phyloP scores from a whole-genome alignment of 1,140 invertebrate genomes.

The Nasonia giraulti region DNA sequence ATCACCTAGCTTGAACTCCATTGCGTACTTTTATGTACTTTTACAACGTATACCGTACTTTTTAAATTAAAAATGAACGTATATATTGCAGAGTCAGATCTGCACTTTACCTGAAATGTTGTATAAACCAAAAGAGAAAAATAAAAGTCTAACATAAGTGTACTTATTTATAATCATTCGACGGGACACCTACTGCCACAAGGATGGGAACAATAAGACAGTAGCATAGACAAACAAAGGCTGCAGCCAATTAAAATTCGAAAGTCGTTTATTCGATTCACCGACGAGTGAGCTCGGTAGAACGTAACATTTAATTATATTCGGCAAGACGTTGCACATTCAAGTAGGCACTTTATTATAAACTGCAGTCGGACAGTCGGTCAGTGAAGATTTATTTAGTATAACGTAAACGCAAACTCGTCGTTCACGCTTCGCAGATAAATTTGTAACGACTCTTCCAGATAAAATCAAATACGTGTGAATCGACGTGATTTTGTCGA shows the following conservation, averaged over 20 bases:
- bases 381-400: background rate
- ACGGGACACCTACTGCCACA: background rate
- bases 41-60: constrained; percentile 34
- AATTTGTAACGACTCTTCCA: background rate
- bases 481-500: background rate
- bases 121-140: constrained; percentile 16
- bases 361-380: background rate
- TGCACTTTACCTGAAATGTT: constrained; percentile 6
- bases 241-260: constrained; percentile 23
- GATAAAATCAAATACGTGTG: background rate
- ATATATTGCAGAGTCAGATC: background rate
- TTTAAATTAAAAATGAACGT: constrained; percentile 21
- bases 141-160: constrained; percentile 35
- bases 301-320: constrained; percentile 37
- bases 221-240: background rate
- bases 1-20: constrained; percentile 20
- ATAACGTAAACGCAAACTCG: background rate
- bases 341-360: constrained; percentile 26
- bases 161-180: background rate
- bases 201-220: constrained; percentile 5
- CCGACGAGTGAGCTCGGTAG: background rate
- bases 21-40: constrained; percentile 28
- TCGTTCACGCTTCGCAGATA: background rate
- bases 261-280: constrained; percentile 44
- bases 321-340: constrained; percentile 42